A percentile compares a stretch with the other conserved stretches of the same genome.
These are phyloP conservation scores for Tetramorium simillimum DNA, from an alignment of 1,140 invertebrate genomes.

Conservation along the genomic window DNA sequence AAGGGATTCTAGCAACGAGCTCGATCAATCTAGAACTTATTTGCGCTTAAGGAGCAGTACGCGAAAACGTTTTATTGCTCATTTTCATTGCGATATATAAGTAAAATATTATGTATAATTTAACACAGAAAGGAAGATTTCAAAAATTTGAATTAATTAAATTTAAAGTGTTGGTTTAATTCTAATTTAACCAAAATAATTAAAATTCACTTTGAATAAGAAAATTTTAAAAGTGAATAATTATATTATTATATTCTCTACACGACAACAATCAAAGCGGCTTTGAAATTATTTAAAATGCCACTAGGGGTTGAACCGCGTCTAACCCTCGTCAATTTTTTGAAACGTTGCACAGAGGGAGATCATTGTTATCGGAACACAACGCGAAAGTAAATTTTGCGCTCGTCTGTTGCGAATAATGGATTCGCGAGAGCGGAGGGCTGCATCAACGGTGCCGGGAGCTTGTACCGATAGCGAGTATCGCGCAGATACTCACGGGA, in stretches of 20 bases:
- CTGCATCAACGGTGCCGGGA: slow-evolving; percentile 57
- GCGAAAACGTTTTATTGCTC: slow-evolving; percentile 22
- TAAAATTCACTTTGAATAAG: background rate
- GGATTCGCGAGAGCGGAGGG: slow-evolving; percentile 40
- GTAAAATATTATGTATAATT: background rate
- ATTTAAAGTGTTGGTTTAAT: background rate
- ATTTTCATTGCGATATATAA: slow-evolving; percentile 6
- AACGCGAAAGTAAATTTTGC: slow-evolving; percentile 60
- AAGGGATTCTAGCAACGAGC: slow-evolving; percentile 51
- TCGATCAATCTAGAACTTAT: slow-evolving; percentile 63
- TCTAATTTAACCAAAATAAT: background rate
- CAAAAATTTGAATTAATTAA: background rate
- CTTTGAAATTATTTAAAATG: background rate
- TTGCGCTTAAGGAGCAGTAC: slow-evolving; percentile 46
- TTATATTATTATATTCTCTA: background rate
- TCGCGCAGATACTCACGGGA: slow-evolving; percentile 64
- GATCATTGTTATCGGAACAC: slow-evolving; percentile 50
- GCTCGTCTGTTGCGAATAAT: slow-evolving; percentile 43
- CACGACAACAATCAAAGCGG: background rate
- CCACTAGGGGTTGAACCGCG: background rate
- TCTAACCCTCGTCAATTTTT: slow-evolving; percentile 16
- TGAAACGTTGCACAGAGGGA: background rate
- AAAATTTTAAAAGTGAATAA: background rate
- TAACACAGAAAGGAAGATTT: background rate
- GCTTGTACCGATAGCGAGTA: slow-evolving; percentile 65